Base-by-base conservation (phyloP, 2,113 vertebrate genomes). In the Butorides virescens region DNA sequence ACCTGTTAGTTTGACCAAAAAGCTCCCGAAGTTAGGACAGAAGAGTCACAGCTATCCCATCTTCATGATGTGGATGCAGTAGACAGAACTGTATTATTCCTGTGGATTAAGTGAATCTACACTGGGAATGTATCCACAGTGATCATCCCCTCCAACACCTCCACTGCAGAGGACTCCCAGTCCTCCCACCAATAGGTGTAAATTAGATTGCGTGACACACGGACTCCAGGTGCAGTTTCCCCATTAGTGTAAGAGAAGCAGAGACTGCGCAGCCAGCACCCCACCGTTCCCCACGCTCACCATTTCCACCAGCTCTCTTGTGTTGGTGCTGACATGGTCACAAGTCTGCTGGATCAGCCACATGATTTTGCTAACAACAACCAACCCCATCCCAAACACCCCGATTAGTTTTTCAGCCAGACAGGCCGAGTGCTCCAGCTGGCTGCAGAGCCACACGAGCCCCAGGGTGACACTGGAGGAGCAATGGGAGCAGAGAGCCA, bases 401-500 rank as follows among this genome's bases (percentile, higher is more conserved):
- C 20, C 9, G 1, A 37, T 53, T 47, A 67, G 11, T 81, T 84
- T 84, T 86, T 81, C 77, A 78, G 80, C 44, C 84, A 92, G 80
- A 47, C 23, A 78, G 21, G 15, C 76, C 2, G 15, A 66, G 50
- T 29, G 59, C 46, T 91, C 86, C 76, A 95, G 79, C 63, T 88
- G 86, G 83, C 86, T 89, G 79, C 55, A 63, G 56, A 74, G 61
- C 62, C 55, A 47, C 65, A 36, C 0, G 0, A 72, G 77, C 70
- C 82, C 9, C 20, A 44, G 23, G n/a, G 12, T 39, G n/a, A 87
- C 10, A 22, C 34, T 2, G 1, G n/a, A 72, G 37, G 58, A 65
- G 32, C 0, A 0, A 36, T 59, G 34, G 25, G 9, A 87, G 25
- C 0, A 0, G 29, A 67, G 55, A 80, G 77, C 14, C 0, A 0